Base-by-base conservation (phyloP, 2,113 vertebrate genomes). In the Centropus unirufus region DNA sequence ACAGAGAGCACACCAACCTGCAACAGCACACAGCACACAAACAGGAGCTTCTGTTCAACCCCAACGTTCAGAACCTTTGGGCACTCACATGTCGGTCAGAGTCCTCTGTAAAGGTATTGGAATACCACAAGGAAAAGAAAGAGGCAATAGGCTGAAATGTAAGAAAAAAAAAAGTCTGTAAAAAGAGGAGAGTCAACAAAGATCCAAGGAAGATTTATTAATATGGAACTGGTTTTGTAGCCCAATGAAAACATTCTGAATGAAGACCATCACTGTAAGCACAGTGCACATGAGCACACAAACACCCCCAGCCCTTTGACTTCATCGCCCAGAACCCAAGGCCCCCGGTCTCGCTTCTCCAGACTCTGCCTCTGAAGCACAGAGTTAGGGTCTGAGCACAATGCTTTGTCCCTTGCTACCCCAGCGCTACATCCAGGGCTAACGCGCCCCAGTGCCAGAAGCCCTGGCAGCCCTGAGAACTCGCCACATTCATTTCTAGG, bases 401-500 rank as follows among this genome's bases (percentile, higher is more conserved):
- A 49, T 21, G 34, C 44, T n/a, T 42, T 78, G 16, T 21, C 30
- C 44, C 42, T n/a, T 58, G 47, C 63, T 36, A 70, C 12, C 6
- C 54, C n/a, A 83, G 34, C 72, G 61, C 26, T 19, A 57, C 26
- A 14, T 11, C 13, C 76, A 47, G 8, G 12, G 58, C 72, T 69
- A 55, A 54, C 20, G 52, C 86, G 55, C 59, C 39, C 67, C 59
- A 55, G 67, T 40, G 32, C 30, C 61, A 40, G 11, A 90, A 91
- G 92, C 70, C 5, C 27, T 44, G 1, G 0, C 85, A 86, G 46
- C 40, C 27, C n/a, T 29, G 52, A 44, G 61, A 63, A 96, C 92
- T 92, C 69, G 90, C 75, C 91, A 44, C 61, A n/a, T 6, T 51
- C 47, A 93, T 61, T 93, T 75, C 75, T 83, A 86, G 32, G 21